phyloP scores from a whole-genome alignment of 1,140 invertebrate genomes.

The Dinoponera quadriceps region DNA sequence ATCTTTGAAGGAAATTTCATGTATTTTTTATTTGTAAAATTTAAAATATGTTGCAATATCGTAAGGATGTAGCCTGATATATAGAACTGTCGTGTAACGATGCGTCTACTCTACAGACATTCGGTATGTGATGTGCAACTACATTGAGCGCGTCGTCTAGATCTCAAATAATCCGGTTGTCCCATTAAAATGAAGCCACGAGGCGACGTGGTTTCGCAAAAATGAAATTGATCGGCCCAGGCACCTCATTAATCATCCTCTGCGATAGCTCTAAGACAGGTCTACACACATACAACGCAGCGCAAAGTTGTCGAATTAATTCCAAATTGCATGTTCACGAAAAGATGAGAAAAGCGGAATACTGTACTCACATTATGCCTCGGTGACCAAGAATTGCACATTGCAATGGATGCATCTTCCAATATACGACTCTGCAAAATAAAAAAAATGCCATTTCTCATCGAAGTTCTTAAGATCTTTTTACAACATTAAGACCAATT shows the following conservation, averaged over 20 bases:
- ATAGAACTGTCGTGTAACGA: slow-evolving; percentile 26
- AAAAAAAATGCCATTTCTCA: slow-evolving; percentile 73
- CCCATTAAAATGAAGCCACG: slow-evolving; percentile 24
- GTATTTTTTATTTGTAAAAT: slow-evolving; percentile 11
- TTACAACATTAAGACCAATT: slow-evolving; percentile 26
- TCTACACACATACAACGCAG: not conserved
- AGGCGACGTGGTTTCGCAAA: slow-evolving; percentile 7
- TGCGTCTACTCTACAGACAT: slow-evolving; percentile 5
- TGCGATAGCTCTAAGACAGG: not conserved
- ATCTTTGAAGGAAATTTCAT: too few relatives aligned
- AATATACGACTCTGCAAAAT: slow-evolving; percentile 93
- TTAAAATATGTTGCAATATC: not conserved
- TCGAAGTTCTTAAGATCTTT: slow-evolving; percentile 17
- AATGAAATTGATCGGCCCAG: slow-evolving; percentile 38
- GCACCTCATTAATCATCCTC: slow-evolving; percentile 21
- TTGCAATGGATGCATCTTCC: slow-evolving; percentile 92
- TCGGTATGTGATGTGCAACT: slow-evolving; percentile 8
- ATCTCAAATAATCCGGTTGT: slow-evolving; percentile 27
- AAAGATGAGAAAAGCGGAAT: not conserved
- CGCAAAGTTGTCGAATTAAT: slow-evolving; percentile 26
- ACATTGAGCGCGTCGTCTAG: slow-evolving; percentile 12
- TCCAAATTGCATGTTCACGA: slow-evolving; percentile 21
- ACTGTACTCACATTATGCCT: slow-evolving; percentile 92
- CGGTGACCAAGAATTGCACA: slow-evolving; percentile 95
- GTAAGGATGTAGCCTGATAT: not conserved